Conservation (phyloP, 2,797 vertebrate species). For the Lepidocolaptes lacrymiger region DNA sequence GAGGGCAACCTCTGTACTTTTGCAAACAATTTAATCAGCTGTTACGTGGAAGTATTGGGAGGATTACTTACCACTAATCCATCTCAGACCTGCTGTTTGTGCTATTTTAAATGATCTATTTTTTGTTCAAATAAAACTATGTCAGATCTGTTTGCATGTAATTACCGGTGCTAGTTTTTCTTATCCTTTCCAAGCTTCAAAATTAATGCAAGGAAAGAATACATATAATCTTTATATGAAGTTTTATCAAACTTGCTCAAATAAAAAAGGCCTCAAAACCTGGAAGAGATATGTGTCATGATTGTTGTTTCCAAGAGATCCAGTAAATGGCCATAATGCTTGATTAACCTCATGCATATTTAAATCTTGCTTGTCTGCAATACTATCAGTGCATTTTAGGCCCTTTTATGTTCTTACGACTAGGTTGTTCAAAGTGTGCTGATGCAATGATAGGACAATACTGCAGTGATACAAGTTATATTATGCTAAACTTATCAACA, state of each 20-base stretch:
- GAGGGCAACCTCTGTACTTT: conserved; percentile 42
- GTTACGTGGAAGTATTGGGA: conserved; percentile 1
- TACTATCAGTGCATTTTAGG: background rate
- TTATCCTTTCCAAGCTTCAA: conserved; percentile 22
- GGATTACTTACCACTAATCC: conserved; percentile 52
- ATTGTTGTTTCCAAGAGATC: background rate
- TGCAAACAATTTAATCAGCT: conserved; percentile 22
- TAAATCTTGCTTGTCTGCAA: background rate
- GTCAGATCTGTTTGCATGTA: conserved; percentile 64
- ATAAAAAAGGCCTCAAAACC: background rate
- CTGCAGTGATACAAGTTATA: background rate
- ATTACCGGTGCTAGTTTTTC: conserved; percentile 62
- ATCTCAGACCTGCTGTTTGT: conserved; percentile 42
- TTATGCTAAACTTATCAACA: background rate
- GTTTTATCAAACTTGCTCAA: background rate
- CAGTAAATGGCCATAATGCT: background rate
- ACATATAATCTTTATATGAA: background rate
- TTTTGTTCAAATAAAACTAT: conserved; percentile 66
- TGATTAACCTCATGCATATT: background rate
- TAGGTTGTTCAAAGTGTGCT: background rate
- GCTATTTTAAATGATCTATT: conserved; percentile 61
- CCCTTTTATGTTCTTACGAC: background rate
- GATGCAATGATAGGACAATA: background rate
- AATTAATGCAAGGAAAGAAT: background rate
- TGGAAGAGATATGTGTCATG: background rate